These are phyloP conservation scores for Pterostichus niger DNA, from an alignment of 2,888 invertebrate species.

Conservation along the genomic window DNA sequence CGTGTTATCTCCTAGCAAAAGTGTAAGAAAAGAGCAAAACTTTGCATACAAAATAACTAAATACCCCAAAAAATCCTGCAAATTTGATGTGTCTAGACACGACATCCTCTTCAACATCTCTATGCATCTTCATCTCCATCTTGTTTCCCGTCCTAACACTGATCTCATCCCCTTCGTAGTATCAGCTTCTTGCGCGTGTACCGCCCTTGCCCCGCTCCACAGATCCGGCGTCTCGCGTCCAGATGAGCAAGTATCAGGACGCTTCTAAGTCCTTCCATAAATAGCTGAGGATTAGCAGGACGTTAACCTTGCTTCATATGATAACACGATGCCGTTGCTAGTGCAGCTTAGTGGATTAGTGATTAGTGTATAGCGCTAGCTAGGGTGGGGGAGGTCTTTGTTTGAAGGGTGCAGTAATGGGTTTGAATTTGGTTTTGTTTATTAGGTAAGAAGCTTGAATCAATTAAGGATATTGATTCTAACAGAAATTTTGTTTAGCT, in stretches of 20 bases:
- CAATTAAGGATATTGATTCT: too few relatives aligned
- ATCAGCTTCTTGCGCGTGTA: conserved; percentile 21
- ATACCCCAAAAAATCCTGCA: background rate
- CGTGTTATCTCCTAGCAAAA: background rate
- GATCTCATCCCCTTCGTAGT: conserved; percentile 16
- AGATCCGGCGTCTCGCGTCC: background rate
- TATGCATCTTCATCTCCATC: background rate
- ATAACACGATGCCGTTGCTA: conserved; percentile 40
- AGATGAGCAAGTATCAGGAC: conserved; percentile 40
- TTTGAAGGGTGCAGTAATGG: too few relatives aligned
- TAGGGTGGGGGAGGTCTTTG: too few relatives aligned
- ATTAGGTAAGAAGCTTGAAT: too few relatives aligned
- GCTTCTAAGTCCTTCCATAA: conserved; percentile 62
- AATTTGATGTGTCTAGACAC: conserved; percentile 18
- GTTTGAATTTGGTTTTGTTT: background rate
- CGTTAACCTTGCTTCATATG: conserved; percentile 65
- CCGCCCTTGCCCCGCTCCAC: background rate
- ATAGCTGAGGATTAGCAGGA: conserved; percentile 63
- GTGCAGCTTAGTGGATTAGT: conserved; percentile 33
- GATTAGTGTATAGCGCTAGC: background rate
- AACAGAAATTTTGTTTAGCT: too few relatives aligned
- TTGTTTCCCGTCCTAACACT: background rate
- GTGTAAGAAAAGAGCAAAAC: background rate
- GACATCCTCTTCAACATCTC: conserved; percentile 3
- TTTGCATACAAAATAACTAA: too few relatives aligned